Conservation (phyloP, 2,113 vertebrate species). For the Daubentonia madagascariensis region DNA sequence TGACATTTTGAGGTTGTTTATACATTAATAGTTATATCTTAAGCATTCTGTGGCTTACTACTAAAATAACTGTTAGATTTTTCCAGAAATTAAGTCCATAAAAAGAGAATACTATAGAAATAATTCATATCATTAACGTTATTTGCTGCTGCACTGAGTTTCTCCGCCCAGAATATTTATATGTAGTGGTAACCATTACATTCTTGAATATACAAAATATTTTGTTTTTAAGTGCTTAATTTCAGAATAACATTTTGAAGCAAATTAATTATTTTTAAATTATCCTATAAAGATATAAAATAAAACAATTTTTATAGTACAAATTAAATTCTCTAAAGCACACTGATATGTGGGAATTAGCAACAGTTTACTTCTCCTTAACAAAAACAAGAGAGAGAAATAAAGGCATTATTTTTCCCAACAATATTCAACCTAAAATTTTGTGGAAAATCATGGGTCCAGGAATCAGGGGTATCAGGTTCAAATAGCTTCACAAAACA, state of each 20-base stretch:
- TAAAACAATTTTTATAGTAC: background rate
- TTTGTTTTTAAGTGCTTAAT: background rate
- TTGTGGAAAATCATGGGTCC: background rate
- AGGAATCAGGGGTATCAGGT: background rate
- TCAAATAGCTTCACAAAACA: background rate
- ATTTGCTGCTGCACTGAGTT: background rate
- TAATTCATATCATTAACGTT: background rate
- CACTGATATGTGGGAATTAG: background rate
- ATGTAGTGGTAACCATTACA: background rate
- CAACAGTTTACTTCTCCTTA: background rate
- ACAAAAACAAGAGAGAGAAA: background rate
- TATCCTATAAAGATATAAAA: background rate
- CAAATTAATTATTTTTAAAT: background rate
- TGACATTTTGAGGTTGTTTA: constrained; percentile 7
- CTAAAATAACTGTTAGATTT: background rate
- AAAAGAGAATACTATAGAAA: background rate
- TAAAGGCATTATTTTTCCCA: background rate
- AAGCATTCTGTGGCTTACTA: background rate
- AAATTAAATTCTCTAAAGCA: constrained; percentile 4
- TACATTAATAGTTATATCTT: background rate
- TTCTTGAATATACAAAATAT: background rate
- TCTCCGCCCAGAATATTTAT: background rate
- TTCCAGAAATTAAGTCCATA: background rate
- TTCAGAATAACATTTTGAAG: constrained; percentile 21
- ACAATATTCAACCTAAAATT: background rate